A percentile compares a stretch with the other conserved stretches of the same genome.
Conservation (phyloP, 1,140 invertebrate species). For the Drosophila navojoa region DNA sequence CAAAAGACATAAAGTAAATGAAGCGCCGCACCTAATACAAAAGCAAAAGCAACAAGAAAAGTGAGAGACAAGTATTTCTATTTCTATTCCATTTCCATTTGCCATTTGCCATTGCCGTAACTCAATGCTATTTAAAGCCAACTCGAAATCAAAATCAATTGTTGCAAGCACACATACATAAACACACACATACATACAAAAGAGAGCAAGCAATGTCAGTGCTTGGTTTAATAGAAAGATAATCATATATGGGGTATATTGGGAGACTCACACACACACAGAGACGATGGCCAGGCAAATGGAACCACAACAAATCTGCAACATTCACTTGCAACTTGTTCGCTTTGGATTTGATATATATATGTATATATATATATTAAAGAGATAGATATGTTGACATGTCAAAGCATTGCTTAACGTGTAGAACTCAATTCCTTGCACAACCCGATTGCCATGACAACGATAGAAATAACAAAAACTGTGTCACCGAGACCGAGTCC, state of each 20-base stretch:
- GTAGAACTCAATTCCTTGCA: background rate
- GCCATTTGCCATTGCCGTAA: conserved; percentile 53
- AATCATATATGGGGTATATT: conserved; percentile 49
- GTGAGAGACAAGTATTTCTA: conserved; percentile 46
- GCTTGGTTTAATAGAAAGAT: conserved; percentile 67
- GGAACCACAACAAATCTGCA: conserved; percentile 5
- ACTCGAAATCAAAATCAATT: conserved; percentile 73
- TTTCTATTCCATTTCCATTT: conserved; percentile 68
- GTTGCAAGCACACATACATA: conserved; percentile 38
- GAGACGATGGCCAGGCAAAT: conserved; percentile 4
- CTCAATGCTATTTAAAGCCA: conserved; percentile 68
- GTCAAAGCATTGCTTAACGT: background rate
- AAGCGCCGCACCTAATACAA: conserved; percentile 67
- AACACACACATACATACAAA: conserved; percentile 31
- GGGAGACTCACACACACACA: background rate
- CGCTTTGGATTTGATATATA: background rate
- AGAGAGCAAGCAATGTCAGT: conserved; percentile 16
- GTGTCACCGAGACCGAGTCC: conserved; percentile 9
- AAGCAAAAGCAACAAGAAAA: conserved; percentile 1
- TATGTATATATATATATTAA: background rate
- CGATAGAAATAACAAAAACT: background rate
- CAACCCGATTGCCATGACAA: conserved; percentile 13
- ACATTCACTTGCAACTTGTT: conserved; percentile 7
- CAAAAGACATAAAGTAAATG: conserved; percentile 79
- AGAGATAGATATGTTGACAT: conserved; percentile 5